Base-by-base conservation (phyloP, 2,888 invertebrate genomes). In the Tortricodes alternella region DNA sequence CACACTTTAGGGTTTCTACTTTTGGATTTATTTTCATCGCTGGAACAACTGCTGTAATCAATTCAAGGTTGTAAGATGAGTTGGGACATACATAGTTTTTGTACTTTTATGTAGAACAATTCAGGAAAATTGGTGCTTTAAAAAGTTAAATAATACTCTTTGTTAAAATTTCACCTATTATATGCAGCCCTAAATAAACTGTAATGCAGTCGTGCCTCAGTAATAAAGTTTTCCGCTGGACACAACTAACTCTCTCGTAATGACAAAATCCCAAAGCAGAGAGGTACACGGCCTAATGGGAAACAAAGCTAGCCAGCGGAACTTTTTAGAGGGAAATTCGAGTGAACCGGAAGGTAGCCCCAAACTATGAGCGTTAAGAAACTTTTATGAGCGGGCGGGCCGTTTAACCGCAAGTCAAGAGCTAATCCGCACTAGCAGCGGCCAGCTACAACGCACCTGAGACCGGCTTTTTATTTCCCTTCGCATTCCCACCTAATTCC, bases 401-500 rank as follows among this genome's bases (percentile, higher is more conserved):
- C 80, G 83, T 89, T 89, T 85, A 79, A 84, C 82, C 81, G 78
- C 80, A 77, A 85, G 85, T 83, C 86, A 83, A 84, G 86, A 83
- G 87, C 83, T 86, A 85, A 87, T 85, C 80, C 82, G 37, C 76
- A 76, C 77, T 80, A 77, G 77, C 73, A 68, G 68, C 67, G 65
- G 61, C 59, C 67, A 62, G 63, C 59, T 80, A 85, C 82, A 78
- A 77, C 83, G 80, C 89, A 89, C 88, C 89, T 88, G 89, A 85
- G 89, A 81, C 82, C 73, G 59, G 74, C 78, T 83, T 87, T 89
- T 89, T 88, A 86, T 88, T 88, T 85, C 83, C 75, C 78, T 80
- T 72, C 87, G 74, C 86, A 85, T 89, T 88, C 74, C 83, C 87
- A 89, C 89, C 90, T 88, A 89, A 89, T 89, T 89, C 85, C 73